These are phyloP conservation scores for Dicrostonyx torquatus DNA, from an alignment of 2,797 vertebrate species.

Conservation along the genomic window DNA sequence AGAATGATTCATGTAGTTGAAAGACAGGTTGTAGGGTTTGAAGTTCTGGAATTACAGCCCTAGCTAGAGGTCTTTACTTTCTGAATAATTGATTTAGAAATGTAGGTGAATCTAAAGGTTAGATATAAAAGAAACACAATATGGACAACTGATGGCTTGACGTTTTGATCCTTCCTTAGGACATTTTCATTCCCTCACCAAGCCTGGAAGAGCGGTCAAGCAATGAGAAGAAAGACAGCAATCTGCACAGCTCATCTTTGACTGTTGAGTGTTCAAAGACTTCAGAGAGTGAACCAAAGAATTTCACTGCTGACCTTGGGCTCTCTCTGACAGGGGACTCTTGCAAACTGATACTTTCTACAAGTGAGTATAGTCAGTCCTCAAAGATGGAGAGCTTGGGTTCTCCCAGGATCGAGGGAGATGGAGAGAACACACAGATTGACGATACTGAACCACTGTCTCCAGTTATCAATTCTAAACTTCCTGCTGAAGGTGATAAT, in stretches of 20 bases:
- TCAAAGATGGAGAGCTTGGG: conserved; percentile 69
- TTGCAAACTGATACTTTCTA: conserved; percentile 89
- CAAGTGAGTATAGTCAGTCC: conserved; percentile 84
- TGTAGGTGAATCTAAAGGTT: conserved; percentile 49
- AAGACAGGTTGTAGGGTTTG: conserved; percentile 21
- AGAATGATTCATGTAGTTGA: conserved; percentile 10
- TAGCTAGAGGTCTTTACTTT: conserved; percentile 44
- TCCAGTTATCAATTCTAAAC: conserved; percentile 60
- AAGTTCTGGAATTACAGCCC: conserved; percentile 20
- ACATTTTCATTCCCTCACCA: conserved; percentile 93
- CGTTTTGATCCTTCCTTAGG: conserved; percentile 85
- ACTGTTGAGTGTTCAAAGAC: conserved; percentile 76
- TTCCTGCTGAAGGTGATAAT: conserved; percentile 56
- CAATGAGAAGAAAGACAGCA: conserved; percentile 75
- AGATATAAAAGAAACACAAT: conserved; percentile 48
- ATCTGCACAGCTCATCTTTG: conserved; percentile 75
- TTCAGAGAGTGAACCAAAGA: conserved; percentile 72
- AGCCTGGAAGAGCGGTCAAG: conserved; percentile 86
- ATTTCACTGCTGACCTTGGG: conserved; percentile 70
- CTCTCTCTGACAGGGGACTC: conserved; percentile 80
- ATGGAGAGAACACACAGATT: conserved; percentile 90
- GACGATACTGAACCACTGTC: conserved; percentile 83
- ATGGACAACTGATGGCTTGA: conserved; percentile 45
- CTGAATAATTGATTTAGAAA: conserved; percentile 58
- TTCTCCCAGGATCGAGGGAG: conserved; percentile 83